Evolutionary conservation across 2,113 vertebrate species (phyloP), one percentile per base, ranked within the genome.

Genomic region (Numida meleagris): DNA sequence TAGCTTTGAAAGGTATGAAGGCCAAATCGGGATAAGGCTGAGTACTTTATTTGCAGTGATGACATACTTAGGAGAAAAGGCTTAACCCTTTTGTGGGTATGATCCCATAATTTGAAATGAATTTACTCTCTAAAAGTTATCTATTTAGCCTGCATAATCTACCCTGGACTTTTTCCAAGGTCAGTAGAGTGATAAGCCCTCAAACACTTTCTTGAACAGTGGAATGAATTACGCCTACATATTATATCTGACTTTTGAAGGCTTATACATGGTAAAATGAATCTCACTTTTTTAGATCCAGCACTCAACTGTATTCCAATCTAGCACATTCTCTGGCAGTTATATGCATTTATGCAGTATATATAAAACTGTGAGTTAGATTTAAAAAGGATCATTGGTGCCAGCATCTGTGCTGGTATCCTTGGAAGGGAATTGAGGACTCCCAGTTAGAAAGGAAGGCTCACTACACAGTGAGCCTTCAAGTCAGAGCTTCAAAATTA

Each of bases 111-210:
- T 75, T 80, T 16, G 0, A 83, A 90, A 75, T 53, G 34, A 34
- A 78, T 86, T 81, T 50, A 55, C 9, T 59, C 8, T 36, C 24
- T 90, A 53, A 33, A 62, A 83, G 1, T 45, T 78, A 40, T 12
- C 2, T 12, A 38, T 82, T 92, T 67, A 66, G 24, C 18, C 34
- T 59, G 38, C 14, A n/a, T 55, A 81, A 94, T 38, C 13, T 86
- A 67, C 50, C 7, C 29, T 48, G 66, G 27, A 50, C 57, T 33
- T 63, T 86, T 90, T 95, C 58, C 50, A 80, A 93, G 93, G n/a
- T 66, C 67, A 66, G 1, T 63, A 36, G 33, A 70, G 16, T 2
- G 2, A 67, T 55, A 50, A 88, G 36, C 24, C 65, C 50, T 71
- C 42, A 71, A 71, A 51, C 57, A 55, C 33, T 74, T 75, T 75